phyloP scores from a whole-genome alignment of 2,888 invertebrate species.

The Nymphalis urticae region DNA sequence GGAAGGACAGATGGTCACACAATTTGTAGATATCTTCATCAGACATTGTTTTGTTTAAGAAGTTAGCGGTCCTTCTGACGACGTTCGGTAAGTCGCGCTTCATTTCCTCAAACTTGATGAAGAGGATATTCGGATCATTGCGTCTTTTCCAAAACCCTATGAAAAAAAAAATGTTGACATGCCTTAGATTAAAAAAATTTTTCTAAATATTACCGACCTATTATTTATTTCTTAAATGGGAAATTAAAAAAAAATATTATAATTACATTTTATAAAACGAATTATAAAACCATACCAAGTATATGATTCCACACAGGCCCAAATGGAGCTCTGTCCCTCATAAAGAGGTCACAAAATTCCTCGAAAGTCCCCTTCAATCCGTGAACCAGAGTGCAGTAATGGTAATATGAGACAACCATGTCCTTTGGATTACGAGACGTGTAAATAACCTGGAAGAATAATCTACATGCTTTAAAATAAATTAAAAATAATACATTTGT shows the following conservation, averaged over 20 bases:
- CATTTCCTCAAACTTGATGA: conserved; percentile 92
- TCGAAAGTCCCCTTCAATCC: conserved; percentile 84
- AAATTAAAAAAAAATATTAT: too few relatives aligned
- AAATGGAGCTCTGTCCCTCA: conserved; percentile 84
- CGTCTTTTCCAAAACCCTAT: conserved; percentile 86
- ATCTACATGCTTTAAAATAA: not conserved
- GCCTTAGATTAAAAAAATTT: too few relatives aligned
- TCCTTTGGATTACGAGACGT: conserved; percentile 95
- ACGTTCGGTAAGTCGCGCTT: conserved; percentile 85
- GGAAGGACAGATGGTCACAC: conserved; percentile 88
- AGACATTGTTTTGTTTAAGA: conserved; percentile 84
- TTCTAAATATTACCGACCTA: too few relatives aligned
- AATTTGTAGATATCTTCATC: conserved; percentile 86
- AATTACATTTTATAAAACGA: not conserved
- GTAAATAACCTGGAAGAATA: conserved; percentile 86
- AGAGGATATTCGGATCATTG: conserved; percentile 86
- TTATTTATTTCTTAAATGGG: too few relatives aligned
- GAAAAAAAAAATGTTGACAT: not conserved
- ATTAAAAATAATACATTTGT: too few relatives aligned
- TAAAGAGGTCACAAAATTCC: conserved; percentile 88
- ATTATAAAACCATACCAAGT: conserved; percentile 61
- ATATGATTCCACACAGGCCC: conserved; percentile 85
- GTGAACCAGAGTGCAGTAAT: conserved; percentile 89
- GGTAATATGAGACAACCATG: conserved; percentile 92
- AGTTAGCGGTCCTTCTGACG: conserved; percentile 86